Conservation (phyloP, 2,888 invertebrate genomes). For the Chloroclysta siterata region DNA sequence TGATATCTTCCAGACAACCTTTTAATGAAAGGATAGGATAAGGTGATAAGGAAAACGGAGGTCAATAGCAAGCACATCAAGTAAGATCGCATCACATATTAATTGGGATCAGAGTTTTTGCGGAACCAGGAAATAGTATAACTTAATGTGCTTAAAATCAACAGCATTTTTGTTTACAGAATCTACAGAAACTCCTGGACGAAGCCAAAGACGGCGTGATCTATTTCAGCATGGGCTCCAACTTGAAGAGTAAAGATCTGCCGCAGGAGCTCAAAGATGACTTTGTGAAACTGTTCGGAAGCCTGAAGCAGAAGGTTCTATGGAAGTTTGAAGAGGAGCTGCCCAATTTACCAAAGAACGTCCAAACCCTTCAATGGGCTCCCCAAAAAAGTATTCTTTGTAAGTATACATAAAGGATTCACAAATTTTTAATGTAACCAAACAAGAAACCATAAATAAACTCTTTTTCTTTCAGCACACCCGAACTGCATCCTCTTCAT, state of each 20-base stretch:
- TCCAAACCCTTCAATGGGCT: slow-evolving; percentile 71
- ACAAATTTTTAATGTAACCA: no score
- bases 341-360: slow-evolving; percentile 64
- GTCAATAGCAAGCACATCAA: no score
- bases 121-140: no score
- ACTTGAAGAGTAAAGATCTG: slow-evolving; percentile 62
- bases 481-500: slow-evolving; percentile 68
- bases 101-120: no score
- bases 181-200: slow-evolving; percentile 70
- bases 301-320: slow-evolving; percentile 74
- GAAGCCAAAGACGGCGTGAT: slow-evolving; percentile 72
- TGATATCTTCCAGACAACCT: no score
- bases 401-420: slow-evolving; percentile 31
- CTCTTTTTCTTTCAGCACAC: slow-evolving; percentile 59
- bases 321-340: slow-evolving; percentile 75
- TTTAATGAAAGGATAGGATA: no score
- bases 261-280: slow-evolving; percentile 56
- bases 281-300: slow-evolving; percentile 66
- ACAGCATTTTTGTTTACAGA: slow-evolving; percentile 44
- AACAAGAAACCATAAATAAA: no score
- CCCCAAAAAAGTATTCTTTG: slow-evolving; percentile 62
- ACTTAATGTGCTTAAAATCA: no score
- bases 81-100: no score
- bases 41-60: no score
- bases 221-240: slow-evolving; percentile 81